Percentiles rank a stretch among this genome's conserved stretches.
These are phyloP conservation scores for Oopsacas minuta DNA, from an alignment of 37 sponge, comb jelly and placozoan genomes.

Conservation along the genomic window DNA sequence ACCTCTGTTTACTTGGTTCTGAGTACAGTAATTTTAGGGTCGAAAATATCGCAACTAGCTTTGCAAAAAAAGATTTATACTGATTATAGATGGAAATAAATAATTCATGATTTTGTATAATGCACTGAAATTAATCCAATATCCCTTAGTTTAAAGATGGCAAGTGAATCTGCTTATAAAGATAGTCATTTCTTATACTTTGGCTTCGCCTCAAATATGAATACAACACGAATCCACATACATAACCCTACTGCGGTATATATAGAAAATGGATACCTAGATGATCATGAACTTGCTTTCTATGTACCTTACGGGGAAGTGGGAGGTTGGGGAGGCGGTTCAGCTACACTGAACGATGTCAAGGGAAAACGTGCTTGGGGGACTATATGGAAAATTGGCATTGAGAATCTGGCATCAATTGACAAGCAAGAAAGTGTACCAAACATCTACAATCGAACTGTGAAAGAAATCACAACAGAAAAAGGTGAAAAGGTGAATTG, in stretches of 20 bases:
- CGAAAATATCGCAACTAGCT: too few relatives aligned
- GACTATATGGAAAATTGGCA: neutral
- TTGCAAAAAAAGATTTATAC: too few relatives aligned
- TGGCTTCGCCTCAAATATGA: neutral
- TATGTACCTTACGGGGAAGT: neutral
- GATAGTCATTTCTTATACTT: neutral
- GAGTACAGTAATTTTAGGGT: too few relatives aligned
- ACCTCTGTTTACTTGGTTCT: too few relatives aligned
- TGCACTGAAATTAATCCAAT: too few relatives aligned
- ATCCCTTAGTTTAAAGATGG: neutral
- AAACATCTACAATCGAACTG: neutral
- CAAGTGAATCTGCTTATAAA: neutral
- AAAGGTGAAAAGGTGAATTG: neutral
- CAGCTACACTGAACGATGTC: neutral
- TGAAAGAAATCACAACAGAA: neutral
- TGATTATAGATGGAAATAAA: too few relatives aligned
- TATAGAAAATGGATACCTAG: neutral
- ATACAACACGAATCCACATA: constrained; percentile 7
- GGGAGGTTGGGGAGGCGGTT: neutral
- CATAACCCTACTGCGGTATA: neutral
- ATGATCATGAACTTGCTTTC: neutral
- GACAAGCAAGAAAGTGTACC: neutral
- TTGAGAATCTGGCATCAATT: neutral
- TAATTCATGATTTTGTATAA: too few relatives aligned
- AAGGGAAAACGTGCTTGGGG: neutral